Evolutionary conservation across 1,140 invertebrate species (phyloP), one percentile per base, ranked within the genome.

Genomic region (Teleopsis dalmanni): DNA sequence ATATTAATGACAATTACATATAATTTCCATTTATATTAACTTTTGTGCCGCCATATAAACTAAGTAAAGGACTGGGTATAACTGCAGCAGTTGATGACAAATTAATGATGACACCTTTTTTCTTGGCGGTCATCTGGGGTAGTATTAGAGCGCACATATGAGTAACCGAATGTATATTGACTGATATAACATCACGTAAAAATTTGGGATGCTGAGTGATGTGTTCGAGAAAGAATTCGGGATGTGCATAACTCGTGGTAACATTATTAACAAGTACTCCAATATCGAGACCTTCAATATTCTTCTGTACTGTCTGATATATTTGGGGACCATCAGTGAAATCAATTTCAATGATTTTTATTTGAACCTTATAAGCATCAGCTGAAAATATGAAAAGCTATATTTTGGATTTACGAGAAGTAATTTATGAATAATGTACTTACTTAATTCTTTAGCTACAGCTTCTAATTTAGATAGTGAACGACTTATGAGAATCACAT

Each of bases 201-300:
- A 77, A 57, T 38, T 73, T 69, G 1, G 80, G 74, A 54, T 67
- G 53, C 57, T 75, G 72, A 43, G 87, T 78, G 7, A 78, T 75
- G 1, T 87, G 64, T 13, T 85, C 78, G 1, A 86, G 72, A 65
- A 92, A 91, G 58, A 87, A 85, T 61, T 91, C 87, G 0, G 95
- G 94, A 70, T 90, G 81, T 0, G 82, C 75, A 70, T 96, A 96
- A 43, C 88, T 91, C 51, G 91, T 82, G 4, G 95, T 95, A 1
- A 96, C 94, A 75, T 98, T 98, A 71, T 99, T 99, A 5, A 98
- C 81, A 9, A 98, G 75, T 14, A 94, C 83, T 1, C 91, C 93
- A 50, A 97, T 84, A 64, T 97, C 91, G 2, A 98, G 73, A 3
- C 81, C 85, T 8, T 73, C 73, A 8, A 94, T 76, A 45, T 87